phyloP scores from a whole-genome alignment of 1,140 invertebrate genomes.

The Heliconius melpomene region DNA sequence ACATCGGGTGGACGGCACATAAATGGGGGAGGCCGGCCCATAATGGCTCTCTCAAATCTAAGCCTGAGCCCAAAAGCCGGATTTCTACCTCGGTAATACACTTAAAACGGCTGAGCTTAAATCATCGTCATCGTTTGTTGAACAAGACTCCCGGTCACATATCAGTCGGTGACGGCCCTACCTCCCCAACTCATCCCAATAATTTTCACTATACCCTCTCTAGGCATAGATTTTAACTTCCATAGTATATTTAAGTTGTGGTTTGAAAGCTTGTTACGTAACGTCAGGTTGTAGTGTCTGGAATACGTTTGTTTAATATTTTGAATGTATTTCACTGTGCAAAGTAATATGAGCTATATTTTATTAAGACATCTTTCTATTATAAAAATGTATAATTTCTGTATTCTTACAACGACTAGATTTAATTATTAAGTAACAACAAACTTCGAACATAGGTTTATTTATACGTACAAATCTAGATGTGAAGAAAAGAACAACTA shows the following conservation, averaged over 20 bases:
- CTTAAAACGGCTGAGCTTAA: slow-evolving; percentile 79
- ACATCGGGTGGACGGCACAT: slow-evolving; percentile 61
- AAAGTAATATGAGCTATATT: neutral
- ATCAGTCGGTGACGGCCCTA: slow-evolving; percentile 68
- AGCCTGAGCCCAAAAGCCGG: slow-evolving; percentile 71
- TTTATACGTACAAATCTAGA: too few relatives aligned
- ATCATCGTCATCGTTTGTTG: slow-evolving; percentile 81
- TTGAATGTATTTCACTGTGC: neutral
- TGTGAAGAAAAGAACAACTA: too few relatives aligned
- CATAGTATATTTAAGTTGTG: slow-evolving; percentile 27
- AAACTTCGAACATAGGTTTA: too few relatives aligned
- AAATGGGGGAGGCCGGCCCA: slow-evolving; percentile 63
- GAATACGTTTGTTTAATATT: neutral
- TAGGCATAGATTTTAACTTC: slow-evolving; percentile 62
- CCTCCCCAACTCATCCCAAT: slow-evolving; percentile 48
- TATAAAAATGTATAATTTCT: neutral
- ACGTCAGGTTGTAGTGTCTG: slow-evolving; percentile 6
- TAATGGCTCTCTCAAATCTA: slow-evolving; percentile 77
- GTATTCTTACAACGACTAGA: too few relatives aligned
- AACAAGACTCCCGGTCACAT: slow-evolving; percentile 80
- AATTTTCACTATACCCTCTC: slow-evolving; percentile 63
- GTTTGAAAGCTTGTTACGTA: slow-evolving; percentile 17
- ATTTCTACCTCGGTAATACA: slow-evolving; percentile 78
- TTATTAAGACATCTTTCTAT: neutral
- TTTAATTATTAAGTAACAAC: too few relatives aligned